Conservation (phyloP, 2,113 vertebrate species). For the Eidolon helvum region DNA sequence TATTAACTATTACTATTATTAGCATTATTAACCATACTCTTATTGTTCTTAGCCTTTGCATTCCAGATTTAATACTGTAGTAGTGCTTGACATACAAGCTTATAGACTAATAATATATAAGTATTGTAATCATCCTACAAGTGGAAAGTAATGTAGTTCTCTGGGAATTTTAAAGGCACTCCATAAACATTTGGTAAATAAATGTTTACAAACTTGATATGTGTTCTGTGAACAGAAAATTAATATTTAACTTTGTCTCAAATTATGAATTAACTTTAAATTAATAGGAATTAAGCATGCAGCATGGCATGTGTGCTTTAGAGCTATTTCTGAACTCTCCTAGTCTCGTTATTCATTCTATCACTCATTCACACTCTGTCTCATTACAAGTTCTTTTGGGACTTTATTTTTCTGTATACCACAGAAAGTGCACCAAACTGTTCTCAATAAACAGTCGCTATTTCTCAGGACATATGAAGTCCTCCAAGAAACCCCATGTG, state of each 20-base stretch:
- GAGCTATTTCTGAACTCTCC: not conserved
- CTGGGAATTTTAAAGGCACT: not conserved
- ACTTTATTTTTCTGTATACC: not conserved
- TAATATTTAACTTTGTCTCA: not conserved
- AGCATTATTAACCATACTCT: not conserved
- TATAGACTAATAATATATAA: not conserved
- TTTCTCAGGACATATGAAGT: not conserved
- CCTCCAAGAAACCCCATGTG: not conserved
- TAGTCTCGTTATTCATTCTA: not conserved
- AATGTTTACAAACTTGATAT: not conserved
- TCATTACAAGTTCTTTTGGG: not conserved
- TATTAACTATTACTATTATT: not conserved
- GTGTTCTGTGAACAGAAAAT: not conserved
- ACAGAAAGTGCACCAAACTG: not conserved
- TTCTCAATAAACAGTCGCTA: not conserved
- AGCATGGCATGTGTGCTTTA: not conserved
- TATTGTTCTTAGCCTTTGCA: not conserved
- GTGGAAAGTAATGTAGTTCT: not conserved
- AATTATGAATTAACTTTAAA: constrained; percentile 1
- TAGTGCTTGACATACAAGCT: not conserved
- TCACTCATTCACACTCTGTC: not conserved
- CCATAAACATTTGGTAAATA: not conserved
- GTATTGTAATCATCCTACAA: not conserved
- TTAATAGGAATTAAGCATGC: not conserved
- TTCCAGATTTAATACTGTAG: not conserved